phyloP scores from a whole-genome alignment of 1,140 invertebrate genomes.

The Nymphalis io region DNA sequence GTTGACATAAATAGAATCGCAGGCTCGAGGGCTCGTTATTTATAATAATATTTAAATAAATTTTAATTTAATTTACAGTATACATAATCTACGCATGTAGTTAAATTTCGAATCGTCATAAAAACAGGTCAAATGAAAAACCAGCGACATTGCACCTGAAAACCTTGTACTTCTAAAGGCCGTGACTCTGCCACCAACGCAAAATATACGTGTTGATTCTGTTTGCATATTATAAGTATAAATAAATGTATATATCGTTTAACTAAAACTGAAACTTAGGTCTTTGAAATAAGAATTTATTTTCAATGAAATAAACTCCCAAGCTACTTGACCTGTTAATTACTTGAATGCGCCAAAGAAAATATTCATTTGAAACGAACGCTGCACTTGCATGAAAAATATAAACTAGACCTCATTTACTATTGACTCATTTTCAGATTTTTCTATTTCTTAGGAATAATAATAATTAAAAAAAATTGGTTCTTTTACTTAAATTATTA shows the following conservation, averaged over 20 bases:
- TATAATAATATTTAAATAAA: no score
- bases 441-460: not conserved
- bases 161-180: slow-evolving; percentile 36
- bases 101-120: not conserved
- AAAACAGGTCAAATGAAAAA: slow-evolving; percentile 13
- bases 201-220: slow-evolving; percentile 22
- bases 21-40: no score
- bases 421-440: slow-evolving; percentile 26
- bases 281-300: not conserved
- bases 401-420: slow-evolving; percentile 28
- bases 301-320: slow-evolving; percentile 8
- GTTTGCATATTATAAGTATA: slow-evolving; percentile 13
- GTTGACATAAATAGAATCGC: no score
- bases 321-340: slow-evolving; percentile 31
- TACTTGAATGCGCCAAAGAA: slow-evolving; percentile 29
- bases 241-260: slow-evolving; percentile 4
- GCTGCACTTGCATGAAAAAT: slow-evolving; percentile 22
- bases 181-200: slow-evolving; percentile 24
- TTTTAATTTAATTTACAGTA: no score
- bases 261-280: not conserved
- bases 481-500: not conserved
- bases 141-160: slow-evolving; percentile 34
- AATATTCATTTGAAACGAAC: slow-evolving; percentile 30
- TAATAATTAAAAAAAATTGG: not conserved
- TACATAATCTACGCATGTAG: not conserved